These are phyloP conservation scores for Vanessa cardui DNA, from an alignment of 2,888 invertebrate species.

Conservation along the genomic window DNA sequence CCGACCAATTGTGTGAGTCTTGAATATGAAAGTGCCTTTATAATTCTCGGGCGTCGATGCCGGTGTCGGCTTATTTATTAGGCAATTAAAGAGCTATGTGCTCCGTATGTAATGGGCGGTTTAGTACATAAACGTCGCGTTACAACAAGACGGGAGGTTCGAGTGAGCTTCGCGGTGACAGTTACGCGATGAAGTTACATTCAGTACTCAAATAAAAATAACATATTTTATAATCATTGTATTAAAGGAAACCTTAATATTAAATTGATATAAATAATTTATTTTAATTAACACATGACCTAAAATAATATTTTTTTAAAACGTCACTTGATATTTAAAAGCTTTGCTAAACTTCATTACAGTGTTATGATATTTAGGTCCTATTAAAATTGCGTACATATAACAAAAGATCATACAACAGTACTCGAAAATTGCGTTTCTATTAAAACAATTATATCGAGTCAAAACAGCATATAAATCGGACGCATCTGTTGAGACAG, in stretches of 20 bases:
- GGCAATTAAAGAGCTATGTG: slow-evolving; percentile 49
- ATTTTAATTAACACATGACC: too few relatives aligned
- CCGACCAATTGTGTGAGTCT: slow-evolving; percentile 71
- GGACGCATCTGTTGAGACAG: slow-evolving; percentile 44
- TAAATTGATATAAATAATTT: too few relatives aligned
- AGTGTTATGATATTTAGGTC: neutral
- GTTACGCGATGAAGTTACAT: neutral
- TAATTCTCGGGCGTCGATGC: slow-evolving; percentile 66
- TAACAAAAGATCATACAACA: slow-evolving; percentile 1
- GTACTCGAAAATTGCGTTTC: slow-evolving; percentile 17
- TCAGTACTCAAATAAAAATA: too few relatives aligned
- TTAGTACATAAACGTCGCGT: slow-evolving; percentile 28
- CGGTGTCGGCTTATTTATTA: slow-evolving; percentile 52
- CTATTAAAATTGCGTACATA: slow-evolving; percentile 10
- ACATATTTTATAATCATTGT: too few relatives aligned
- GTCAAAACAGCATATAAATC: slow-evolving; percentile 35
- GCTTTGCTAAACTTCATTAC: too few relatives aligned
- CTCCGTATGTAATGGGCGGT: slow-evolving; percentile 38
- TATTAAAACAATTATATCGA: slow-evolving; percentile 33
- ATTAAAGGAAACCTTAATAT: too few relatives aligned
- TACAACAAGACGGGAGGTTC: slow-evolving; percentile 16
- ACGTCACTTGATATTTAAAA: too few relatives aligned
- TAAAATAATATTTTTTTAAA: too few relatives aligned
- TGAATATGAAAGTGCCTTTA: slow-evolving; percentile 71
- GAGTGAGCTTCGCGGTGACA: slow-evolving; percentile 13